Base-by-base conservation (phyloP, 2,113 vertebrate genomes). In the Oostethus manadensis region DNA sequence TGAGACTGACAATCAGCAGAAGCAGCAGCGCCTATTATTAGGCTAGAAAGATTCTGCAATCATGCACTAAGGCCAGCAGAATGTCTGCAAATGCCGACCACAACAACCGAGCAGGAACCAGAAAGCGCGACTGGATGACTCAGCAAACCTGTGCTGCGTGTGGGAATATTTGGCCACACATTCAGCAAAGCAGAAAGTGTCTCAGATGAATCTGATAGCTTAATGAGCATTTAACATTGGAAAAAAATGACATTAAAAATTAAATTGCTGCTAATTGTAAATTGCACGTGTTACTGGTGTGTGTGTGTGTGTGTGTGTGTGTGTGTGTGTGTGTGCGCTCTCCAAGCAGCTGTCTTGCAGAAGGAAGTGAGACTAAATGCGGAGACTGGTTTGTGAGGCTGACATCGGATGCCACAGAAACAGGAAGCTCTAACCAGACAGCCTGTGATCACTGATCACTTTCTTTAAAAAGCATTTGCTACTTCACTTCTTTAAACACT, bases 321-420 rank as follows among this genome's bases (percentile, higher is more conserved):
- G 33, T 35, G 33, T 35, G 33, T 16, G 1, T 40, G 2, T 2
- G 8, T 35, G 11, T 56, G 20, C 46, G n/a, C 7, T 0, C 8
- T 18, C 70, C 60, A 17, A 42, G 35, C 51, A 6, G 55, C 4
- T 3, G 15, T 54, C 17, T 44, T 18, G 7, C 75, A 79, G 72
- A 62, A 68, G 85, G 90, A 86, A 88, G 65, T 74, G 84, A 86
- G 79, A 86, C 74, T 66, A 3, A 0, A 0, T 1, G 1, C 46
- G 35, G 64, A 84, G 78, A 88, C 79, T 60, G 73, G 78, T 83
- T 86, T 85, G 82, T 81, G 64, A 51, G n/a, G 54, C 44, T 35
- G 75, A 84, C 55, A 47, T 56, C 60, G 63, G 73, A 60, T 53
- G 66, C 51, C n/a, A 42, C 42, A 45, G 10, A 16, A 60, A 58